Base-by-base conservation (phyloP, 2,797 vertebrate species). In the Darevskia mixta region DNA sequence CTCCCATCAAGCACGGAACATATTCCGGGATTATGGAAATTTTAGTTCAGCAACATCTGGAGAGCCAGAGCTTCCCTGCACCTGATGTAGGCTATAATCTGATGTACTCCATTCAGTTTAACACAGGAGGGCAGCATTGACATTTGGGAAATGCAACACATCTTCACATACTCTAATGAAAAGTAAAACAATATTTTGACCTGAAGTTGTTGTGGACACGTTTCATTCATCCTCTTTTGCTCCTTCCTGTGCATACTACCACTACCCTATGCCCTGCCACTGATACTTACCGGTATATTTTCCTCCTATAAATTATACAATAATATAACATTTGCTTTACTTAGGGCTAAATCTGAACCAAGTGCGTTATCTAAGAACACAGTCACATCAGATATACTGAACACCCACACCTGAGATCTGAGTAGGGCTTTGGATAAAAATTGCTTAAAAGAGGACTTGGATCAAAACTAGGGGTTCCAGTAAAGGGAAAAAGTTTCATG, bases 41-140 rank as follows among this genome's bases (percentile, higher is more conserved):
- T 55, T 55, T 55, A 55, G 49, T 55, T 55, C 49, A 55, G 49
- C 49, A 55, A 15, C 49, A 55, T 13, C 49, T 55, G 49, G 49
- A 15, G 11, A 55, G 49, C 49, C 49, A 55, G 49, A 55, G 49
- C 49, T 55, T 55, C 3, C 49, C 11, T 55, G 49, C 13, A 55
- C 49, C 49, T 55, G 49, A 45, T 55, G 10, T 75, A 32, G 43
- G 2, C 3, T 80, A 11, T 67, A 55, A 49, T 76, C 41, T 75
- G 27, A 55, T 82, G 84, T 73, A 76, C 71, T 86, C 66, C 38
- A 58, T 76, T 45, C 76, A 83, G 6, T 45, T 84, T 79, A 81
- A 45, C 35, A 86, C 10, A n/a, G 85, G 72, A 89, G 79, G 38
- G 84, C 72, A 88, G 86, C 73, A 81, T 32, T 86, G 32, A 69